phyloP scores from a whole-genome alignment of 2,797 vertebrate species.

The Myripristis murdjan region DNA sequence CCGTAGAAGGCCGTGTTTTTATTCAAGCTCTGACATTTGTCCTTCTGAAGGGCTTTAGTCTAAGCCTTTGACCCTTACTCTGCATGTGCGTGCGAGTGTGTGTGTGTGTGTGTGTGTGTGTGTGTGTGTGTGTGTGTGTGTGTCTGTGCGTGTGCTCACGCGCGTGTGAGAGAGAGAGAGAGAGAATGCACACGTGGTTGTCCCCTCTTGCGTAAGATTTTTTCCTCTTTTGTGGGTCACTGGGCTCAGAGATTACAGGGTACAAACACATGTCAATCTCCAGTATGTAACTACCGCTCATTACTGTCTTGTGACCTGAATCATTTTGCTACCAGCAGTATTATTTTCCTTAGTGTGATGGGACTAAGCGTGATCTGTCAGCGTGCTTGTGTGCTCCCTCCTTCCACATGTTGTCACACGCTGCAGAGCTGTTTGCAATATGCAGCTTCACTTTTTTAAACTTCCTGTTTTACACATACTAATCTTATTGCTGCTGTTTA shows the following conservation, averaged over 20 bases:
- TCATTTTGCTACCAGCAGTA: constrained; percentile 20
- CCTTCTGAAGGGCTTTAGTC: constrained; percentile 65
- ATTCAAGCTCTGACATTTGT: constrained; percentile 61
- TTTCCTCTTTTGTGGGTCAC: constrained; percentile 43
- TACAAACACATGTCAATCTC: constrained; percentile 50
- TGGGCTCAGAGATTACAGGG: constrained; percentile 55
- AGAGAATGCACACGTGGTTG: constrained; percentile 35
- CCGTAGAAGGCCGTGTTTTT: constrained; percentile 45
- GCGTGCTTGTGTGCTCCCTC: not conserved
- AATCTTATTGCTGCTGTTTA: constrained; percentile 49
- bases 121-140: no score
- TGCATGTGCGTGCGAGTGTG: constrained; percentile 44
- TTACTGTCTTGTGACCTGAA: constrained; percentile 42
- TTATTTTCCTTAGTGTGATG: not conserved
- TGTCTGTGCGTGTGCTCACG: no score
- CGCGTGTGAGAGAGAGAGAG: constrained; percentile 31
- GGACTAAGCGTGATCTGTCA: no score
- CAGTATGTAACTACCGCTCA: constrained; percentile 28
- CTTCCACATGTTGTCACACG: not conserved
- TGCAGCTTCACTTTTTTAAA: constrained; percentile 19
- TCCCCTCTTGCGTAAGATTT: constrained; percentile 65
- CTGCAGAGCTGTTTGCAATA: not conserved
- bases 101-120: constrained; percentile 17
- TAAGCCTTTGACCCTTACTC: constrained; percentile 57
- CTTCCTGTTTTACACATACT: constrained; percentile 55